Conservation (phyloP, 1,140 invertebrate species). For the Drosophila seguyi region DNA sequence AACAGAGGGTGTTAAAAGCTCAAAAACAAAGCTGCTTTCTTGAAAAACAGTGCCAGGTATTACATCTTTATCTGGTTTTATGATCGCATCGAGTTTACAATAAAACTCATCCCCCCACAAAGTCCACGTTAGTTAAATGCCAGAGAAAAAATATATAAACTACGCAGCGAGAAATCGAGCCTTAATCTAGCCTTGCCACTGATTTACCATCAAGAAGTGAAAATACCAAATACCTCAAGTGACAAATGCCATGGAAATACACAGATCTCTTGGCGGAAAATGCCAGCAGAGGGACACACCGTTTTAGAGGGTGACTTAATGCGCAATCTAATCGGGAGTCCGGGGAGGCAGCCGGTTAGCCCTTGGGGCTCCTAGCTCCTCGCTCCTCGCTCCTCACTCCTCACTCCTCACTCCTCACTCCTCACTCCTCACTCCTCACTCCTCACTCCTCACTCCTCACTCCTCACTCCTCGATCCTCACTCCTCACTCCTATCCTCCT, state of each 20-base stretch:
- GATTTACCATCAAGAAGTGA: conserved; percentile 8
- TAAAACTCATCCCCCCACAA: neutral
- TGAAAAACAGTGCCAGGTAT: too few relatives aligned
- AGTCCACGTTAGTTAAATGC: neutral
- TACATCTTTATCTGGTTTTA: too few relatives aligned
- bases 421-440: neutral
- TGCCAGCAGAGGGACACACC: conserved; percentile 6
- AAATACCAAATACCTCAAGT: neutral
- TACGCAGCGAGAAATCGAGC: neutral
- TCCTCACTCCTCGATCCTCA: neutral
- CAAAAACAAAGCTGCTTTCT: neutral
- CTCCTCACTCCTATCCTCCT: neutral
- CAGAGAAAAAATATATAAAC: neutral
- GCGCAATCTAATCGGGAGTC: conserved; percentile 6
- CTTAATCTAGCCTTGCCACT: neutral
- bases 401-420: neutral
- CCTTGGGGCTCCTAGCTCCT: conserved; percentile 8
- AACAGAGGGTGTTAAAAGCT: neutral
- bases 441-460: neutral
- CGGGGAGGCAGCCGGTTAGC: neutral
- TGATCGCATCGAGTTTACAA: neutral
- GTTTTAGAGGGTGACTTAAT: conserved; percentile 17
- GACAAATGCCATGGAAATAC: neutral
- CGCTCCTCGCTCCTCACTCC: neutral
- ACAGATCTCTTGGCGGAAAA: conserved; percentile 11